Conservation (phyloP, 2,888 invertebrate genomes). For the Amphimallon solstitiale region DNA sequence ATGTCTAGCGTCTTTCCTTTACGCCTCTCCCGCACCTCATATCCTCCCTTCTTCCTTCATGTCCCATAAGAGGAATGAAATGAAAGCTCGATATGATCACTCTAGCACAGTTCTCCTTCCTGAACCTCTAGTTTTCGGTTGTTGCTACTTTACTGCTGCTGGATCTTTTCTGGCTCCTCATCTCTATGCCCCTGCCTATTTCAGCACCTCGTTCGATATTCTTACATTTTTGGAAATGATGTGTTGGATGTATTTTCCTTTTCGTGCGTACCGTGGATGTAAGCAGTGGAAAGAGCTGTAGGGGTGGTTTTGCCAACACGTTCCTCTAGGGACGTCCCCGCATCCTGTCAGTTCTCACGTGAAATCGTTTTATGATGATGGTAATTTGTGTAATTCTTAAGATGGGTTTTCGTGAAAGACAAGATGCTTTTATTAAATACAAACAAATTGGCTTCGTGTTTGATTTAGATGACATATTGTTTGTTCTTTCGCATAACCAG, state of each 20-base stretch:
- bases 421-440: constrained; percentile 16
- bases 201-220: constrained; percentile 45
- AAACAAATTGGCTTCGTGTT: constrained; percentile 5
- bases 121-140: constrained; percentile 37
- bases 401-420: constrained; percentile 15
- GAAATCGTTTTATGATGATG: constrained; percentile 42
- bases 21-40: constrained; percentile 40
- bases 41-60: constrained; percentile 45
- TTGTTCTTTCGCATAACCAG: too few species aligned
- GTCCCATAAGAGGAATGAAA: constrained; percentile 58
- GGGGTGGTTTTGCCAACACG: constrained; percentile 24
- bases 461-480: too few species aligned
- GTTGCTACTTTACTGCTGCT: constrained; percentile 40
- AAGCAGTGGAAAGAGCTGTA: constrained; percentile 35
- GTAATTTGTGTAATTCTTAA: constrained; percentile 31
- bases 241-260: constrained; percentile 45
- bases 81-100: constrained; percentile 59
- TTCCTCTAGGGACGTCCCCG: constrained; percentile 44
- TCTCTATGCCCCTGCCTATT: constrained; percentile 46
- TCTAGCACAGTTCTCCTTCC: constrained; percentile 21
- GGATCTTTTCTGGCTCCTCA: constrained; percentile 41
- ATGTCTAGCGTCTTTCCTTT: constrained; percentile 51
- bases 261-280: constrained; percentile 40
- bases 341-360: constrained; percentile 43
- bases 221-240: constrained; percentile 46